Evolutionary conservation across 1,140 invertebrate species (phyloP), one percentile per base, ranked within the genome.

Genomic region (Hirudo medicinalis): DNA sequence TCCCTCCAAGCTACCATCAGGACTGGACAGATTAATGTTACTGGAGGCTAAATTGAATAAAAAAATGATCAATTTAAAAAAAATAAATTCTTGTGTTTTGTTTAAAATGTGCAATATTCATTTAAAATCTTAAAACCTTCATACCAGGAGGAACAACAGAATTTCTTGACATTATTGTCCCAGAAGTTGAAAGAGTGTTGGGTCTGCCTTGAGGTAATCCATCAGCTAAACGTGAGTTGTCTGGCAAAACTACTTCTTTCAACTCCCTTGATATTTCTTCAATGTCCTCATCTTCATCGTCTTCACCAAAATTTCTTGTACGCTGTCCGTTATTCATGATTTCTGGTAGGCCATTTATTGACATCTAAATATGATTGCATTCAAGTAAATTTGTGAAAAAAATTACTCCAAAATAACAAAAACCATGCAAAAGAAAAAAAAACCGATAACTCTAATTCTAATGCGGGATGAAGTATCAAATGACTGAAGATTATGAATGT

Each of bases 1-100:
- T 76, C 85, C 86, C 55, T 81, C 84, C 79, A 83, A 87, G 75
- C 84, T 84, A 78, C 88, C 85, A 70, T 84, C 83, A 2, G 78
- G 78, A 55, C 80, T 84, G 27, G 84, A 80, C 72, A 81, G 75
- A 67, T 83, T 81, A 73, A 82, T 77, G 71, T 77, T 80, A 69
- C 80, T 79, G 36, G 82, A 82, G 66, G 80, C 83, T 82, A 77
- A 72, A 79, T 72, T 76, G 71, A 68, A 71, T 43, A 74, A 69
- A 69, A 74, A 72, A 54, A 54, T 60, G 68, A 75, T n/a, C 67
- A 66, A 76, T 76, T 72, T 79, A 80, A 78, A 78, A 77, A 72
- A 79, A 78, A 17, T 70, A 40, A 11, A 36, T n/a, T n/a, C 72
- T 63, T 43, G 54, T 74, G 32, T 74, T 63, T 72, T 66, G 40